Evolutionary conservation across 2,888 invertebrate species (phyloP).

Genomic region (Periphyllus acericola): DNA sequence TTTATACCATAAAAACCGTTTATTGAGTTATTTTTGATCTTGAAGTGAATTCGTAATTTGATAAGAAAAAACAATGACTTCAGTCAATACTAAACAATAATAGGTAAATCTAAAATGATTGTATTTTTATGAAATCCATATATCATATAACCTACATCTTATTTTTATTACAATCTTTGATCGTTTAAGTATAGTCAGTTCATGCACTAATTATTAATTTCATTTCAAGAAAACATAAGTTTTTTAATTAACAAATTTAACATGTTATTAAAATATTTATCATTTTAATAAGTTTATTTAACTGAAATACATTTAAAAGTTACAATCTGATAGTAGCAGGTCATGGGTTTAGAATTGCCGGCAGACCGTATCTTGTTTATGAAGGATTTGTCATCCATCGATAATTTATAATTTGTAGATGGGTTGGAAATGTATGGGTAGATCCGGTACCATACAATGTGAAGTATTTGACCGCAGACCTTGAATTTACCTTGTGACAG

Average conservation of each 20-base stretch:
- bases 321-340: neutral
- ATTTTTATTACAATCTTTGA: neutral
- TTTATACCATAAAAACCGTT: neutral
- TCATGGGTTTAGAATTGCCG: slow-evolving; percentile 25
- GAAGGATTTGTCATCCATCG: slow-evolving; percentile 55
- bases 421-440: slow-evolving; percentile 17
- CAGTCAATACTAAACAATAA: neutral
- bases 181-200: neutral
- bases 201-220: slow-evolving; percentile 14
- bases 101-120: neutral
- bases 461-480: slow-evolving; percentile 41
- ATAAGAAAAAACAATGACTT: slow-evolving; percentile 1
- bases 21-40: slow-evolving; percentile 21
- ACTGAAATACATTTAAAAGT: neutral
- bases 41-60: neutral
- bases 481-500: slow-evolving; percentile 14
- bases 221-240: neutral
- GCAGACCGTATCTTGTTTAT: slow-evolving; percentile 48
- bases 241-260: neutral
- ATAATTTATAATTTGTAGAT: slow-evolving; percentile 49
- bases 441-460: slow-evolving; percentile 33
- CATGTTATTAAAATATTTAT: neutral
- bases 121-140: neutral
- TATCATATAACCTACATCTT: neutral
- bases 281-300: neutral